Evolutionary conservation across 2,797 vertebrate genomes (phyloP).

Genomic region (Thalassophryne amazonica): DNA sequence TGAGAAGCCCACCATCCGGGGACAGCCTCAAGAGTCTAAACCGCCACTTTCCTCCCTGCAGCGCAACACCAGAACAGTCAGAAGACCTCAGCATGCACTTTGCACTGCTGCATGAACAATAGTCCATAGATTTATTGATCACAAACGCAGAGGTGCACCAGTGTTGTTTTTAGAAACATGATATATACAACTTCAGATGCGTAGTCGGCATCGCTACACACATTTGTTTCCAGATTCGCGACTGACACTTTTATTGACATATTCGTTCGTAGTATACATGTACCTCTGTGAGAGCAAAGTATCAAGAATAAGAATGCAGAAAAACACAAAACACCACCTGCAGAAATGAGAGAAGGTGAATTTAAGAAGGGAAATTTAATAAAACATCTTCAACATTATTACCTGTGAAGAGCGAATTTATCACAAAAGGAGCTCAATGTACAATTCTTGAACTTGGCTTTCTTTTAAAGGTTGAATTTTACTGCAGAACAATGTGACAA

Average conservation of each 20-base stretch:
- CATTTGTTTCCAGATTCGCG: conserved; percentile 30
- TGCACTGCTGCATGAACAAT: conserved; percentile 37
- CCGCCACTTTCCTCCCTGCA: conserved; percentile 75
- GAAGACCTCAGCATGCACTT: conserved; percentile 48
- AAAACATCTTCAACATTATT: neutral
- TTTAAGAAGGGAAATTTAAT: neutral
- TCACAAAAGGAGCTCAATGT: neutral
- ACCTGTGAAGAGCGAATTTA: too few species aligned
- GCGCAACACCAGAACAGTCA: conserved; percentile 39
- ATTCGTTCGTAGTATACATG: conserved; percentile 12
- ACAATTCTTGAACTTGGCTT: too few species aligned
- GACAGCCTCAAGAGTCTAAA: conserved; percentile 86
- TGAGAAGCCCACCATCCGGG: conserved; percentile 91
- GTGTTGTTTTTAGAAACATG: conserved; percentile 24
- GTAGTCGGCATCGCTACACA: conserved; percentile 7
- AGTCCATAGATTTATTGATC: conserved; percentile 34
- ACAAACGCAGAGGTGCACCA: conserved; percentile 48
- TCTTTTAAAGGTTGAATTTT: too few species aligned
- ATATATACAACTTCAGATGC: conserved; percentile 1
- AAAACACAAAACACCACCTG: conserved; percentile 22
- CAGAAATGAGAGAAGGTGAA: conserved; percentile 8
- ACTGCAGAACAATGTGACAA: too few species aligned
- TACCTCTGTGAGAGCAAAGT: conserved; percentile 15
- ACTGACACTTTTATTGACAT: conserved; percentile 21
- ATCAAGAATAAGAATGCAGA: conserved; percentile 13